Base-by-base conservation (phyloP, 2,797 vertebrate genomes). In the Sebastes alutus region DNA sequence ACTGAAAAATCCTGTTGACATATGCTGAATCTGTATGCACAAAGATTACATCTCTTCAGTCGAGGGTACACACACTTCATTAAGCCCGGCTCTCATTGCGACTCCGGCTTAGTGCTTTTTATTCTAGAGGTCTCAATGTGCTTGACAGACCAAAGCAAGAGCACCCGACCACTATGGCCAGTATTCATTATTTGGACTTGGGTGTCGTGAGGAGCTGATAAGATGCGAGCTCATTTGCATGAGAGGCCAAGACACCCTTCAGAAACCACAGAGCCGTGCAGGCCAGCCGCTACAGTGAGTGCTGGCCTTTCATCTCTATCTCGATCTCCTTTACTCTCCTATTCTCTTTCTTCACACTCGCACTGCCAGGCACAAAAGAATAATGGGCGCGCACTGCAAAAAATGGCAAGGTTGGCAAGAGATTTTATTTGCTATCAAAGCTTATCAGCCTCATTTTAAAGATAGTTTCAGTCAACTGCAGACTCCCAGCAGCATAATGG, bases 141-240 rank as follows among this genome's bases (percentile, higher is more conserved):
- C 76, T 64, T 75, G 85, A 84, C 77, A 82, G 77, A 90, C 72
- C 64, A 77, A 83, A 85, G 87, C 79, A 83, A 80, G 80, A 14
- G 33, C 74, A 75, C 65, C 80, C 58, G n/a, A 87, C 83, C 83
- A 35, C 78, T 81, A 7, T 29, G 22, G 76, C 84, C 73, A 52
- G 84, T 62, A 76, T 71, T 90, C 70, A 85, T 89, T 90, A 82
- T 90, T 87, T 91, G 70, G 81, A 87, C 79, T 72, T 69, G 18
- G 61, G 77, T 86, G 82, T 87, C n/a, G 3, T 14, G 55, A 75
- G 77, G 72, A 69, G 78, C 77, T 75, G 77, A 90, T 91, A 85
- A 91, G 74, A 85, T 90, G 82, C 56, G 2, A 73, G 81, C 77
- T 88, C 72, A 91, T 93, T 92, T 92, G 77, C 83, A 89, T 87